Conservation (phyloP, 2,113 vertebrate genomes). For the Limanda limanda region DNA sequence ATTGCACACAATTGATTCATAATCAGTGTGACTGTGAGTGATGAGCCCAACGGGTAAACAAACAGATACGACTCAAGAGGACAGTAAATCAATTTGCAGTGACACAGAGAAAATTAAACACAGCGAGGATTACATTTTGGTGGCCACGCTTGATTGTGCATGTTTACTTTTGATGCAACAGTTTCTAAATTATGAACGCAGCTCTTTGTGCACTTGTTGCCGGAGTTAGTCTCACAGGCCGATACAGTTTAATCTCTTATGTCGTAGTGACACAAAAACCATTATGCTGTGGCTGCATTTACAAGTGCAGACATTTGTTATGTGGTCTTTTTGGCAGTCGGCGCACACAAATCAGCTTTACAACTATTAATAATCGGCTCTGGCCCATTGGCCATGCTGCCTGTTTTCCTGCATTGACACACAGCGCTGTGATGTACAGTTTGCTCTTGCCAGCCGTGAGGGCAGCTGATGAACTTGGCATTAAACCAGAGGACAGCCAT, state of each 20-base stretch:
- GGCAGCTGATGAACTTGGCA: conserved; percentile 75
- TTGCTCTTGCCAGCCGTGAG: conserved; percentile 49
- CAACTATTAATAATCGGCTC: conserved; percentile 66
- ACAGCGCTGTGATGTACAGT: conserved; percentile 56
- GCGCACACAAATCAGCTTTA: conserved; percentile 72
- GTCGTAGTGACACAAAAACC: conserved; percentile 60
- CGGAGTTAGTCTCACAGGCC: conserved; percentile 44
- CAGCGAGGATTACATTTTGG: conserved; percentile 45
- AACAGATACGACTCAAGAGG: conserved; percentile 58
- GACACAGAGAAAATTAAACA: conserved; percentile 64
- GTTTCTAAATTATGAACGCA: conserved; percentile 29
- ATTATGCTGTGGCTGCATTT: conserved; percentile 67
- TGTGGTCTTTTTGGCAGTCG: conserved; percentile 63
- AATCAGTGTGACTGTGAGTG: conserved; percentile 64
- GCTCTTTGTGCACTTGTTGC: conserved; percentile 61
- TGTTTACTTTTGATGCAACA: conserved; percentile 50
- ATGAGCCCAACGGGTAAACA: conserved; percentile 65
- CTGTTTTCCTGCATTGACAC: conserved; percentile 37
- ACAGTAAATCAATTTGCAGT: conserved; percentile 64
- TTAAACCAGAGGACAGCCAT: conserved; percentile 65
- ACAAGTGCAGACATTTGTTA: conserved; percentile 68
- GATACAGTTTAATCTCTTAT: conserved; percentile 63
- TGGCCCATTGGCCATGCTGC: conserved; percentile 58
- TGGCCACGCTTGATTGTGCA: conserved; percentile 39
- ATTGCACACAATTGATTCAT: conserved; percentile 54